phyloP scores from a whole-genome alignment of 2,888 invertebrate species.

The Drosophila testacea region DNA sequence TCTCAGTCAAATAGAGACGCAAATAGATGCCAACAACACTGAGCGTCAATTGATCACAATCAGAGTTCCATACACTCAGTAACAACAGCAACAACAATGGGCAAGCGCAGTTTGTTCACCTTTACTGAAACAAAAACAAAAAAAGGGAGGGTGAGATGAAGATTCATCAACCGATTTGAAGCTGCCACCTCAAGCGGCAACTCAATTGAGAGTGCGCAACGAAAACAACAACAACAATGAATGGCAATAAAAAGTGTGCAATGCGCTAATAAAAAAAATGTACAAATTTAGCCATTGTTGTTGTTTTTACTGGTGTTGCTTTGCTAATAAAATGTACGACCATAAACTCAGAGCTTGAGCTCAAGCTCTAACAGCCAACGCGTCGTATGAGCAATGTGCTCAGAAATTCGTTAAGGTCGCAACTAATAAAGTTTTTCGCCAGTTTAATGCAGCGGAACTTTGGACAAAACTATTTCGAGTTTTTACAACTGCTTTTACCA shows the following conservation, averaged over 20 bases:
- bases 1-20: conserved; percentile 58
- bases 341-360: conserved; percentile 45
- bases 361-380: conserved; percentile 43
- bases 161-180: conserved; percentile 28
- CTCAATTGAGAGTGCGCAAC: conserved; percentile 47
- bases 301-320: conserved; percentile 35
- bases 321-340: conserved; percentile 65
- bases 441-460: conserved; percentile 72
- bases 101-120: conserved; percentile 63
- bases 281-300: conserved; percentile 69
- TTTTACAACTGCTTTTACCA: conserved; percentile 34
- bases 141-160: neutral
- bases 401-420: conserved; percentile 57
- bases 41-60: conserved; percentile 60
- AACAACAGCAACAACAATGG: conserved; percentile 28
- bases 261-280: conserved; percentile 50
- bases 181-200: conserved; percentile 64
- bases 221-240: conserved; percentile 37
- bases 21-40: conserved; percentile 49
- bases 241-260: conserved; percentile 64
- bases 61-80: conserved; percentile 13
- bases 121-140: conserved; percentile 33
- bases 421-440: conserved; percentile 68
- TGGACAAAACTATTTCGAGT: conserved; percentile 50
- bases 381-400: conserved; percentile 66